Percentiles rank a stretch among this genome's conserved stretches.
These are phyloP conservation scores for Aptenodytes patagonicus DNA, from an alignment of 2,113 vertebrate species.

Conservation along the genomic window DNA sequence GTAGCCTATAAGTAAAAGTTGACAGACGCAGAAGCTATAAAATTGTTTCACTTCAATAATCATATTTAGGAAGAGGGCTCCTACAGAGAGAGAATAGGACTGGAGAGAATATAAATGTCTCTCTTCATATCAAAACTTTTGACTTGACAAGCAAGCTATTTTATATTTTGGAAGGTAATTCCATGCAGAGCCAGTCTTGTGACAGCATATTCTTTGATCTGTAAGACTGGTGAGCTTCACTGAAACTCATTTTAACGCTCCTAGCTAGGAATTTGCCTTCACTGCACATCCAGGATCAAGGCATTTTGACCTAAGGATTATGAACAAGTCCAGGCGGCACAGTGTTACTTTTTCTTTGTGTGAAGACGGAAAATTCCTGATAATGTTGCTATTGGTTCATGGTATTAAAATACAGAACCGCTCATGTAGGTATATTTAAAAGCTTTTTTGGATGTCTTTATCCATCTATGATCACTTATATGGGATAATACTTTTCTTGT, in stretches of 20 bases:
- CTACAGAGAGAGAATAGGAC: not conserved
- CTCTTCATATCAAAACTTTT: not conserved
- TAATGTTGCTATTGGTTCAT: not conserved
- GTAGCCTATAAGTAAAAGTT: not conserved
- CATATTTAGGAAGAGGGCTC: not conserved
- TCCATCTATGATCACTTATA: not conserved
- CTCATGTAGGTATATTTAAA: not conserved
- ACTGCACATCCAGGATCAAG: not conserved
- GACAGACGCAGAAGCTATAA: not conserved
- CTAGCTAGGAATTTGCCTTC: not conserved
- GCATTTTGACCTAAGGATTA: slow-evolving; percentile 9
- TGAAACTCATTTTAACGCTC: not conserved
- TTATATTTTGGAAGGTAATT: slow-evolving; percentile 19
- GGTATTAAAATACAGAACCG: not conserved
- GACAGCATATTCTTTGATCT: slow-evolving; percentile 31
- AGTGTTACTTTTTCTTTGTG: not conserved
- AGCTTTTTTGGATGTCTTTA: not conserved
- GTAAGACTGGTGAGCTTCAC: not conserved
- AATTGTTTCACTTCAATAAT: slow-evolving; percentile 17
- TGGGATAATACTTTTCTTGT: not conserved
- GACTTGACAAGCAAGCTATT: slow-evolving; percentile 3
- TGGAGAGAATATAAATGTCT: slow-evolving; percentile 20
- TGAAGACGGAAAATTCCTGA: not conserved
- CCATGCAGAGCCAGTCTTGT: not conserved
- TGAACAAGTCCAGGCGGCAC: not conserved